phyloP scores from a whole-genome alignment of 2,888 invertebrate species.

The Rhamnusium bicolor region DNA sequence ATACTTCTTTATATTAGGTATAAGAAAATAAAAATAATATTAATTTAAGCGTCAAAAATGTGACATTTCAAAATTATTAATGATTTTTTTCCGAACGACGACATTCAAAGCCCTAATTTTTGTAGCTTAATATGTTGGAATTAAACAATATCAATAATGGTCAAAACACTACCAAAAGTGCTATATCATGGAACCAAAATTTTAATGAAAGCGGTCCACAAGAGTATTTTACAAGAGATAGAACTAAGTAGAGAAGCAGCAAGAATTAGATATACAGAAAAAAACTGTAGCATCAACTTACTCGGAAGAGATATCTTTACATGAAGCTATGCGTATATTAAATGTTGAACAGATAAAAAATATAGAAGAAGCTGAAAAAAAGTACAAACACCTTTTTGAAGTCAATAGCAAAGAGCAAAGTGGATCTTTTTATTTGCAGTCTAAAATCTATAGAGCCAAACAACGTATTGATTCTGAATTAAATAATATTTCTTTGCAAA shows the following conservation, averaged over 20 bases:
- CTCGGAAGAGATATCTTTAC: conserved; percentile 50
- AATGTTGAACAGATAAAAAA: conserved; percentile 83
- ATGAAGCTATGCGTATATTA: conserved; percentile 93
- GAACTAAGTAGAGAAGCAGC: conserved; percentile 85
- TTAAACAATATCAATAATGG: conserved; percentile 39
- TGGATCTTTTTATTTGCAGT: conserved; percentile 96
- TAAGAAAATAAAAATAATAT: no score
- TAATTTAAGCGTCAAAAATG: neutral
- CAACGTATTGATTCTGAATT: conserved; percentile 86
- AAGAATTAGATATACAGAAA: conserved; percentile 62
- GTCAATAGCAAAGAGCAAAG: conserved; percentile 92
- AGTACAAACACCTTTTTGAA: conserved; percentile 88
- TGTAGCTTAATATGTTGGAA: neutral
- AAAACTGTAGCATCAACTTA: neutral
- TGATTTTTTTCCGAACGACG: neutral
- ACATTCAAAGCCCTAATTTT: neutral
- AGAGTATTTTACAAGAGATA: conserved; percentile 86
- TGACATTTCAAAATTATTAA: conserved; percentile 3
- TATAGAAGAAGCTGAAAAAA: conserved; percentile 78
- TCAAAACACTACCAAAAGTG: conserved; percentile 48
- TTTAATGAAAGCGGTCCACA: conserved; percentile 51
- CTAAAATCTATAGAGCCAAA: conserved; percentile 92
- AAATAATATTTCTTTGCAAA: conserved; percentile 37
- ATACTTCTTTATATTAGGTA: no score
- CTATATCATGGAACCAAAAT: conserved; percentile 52